Conservation (phyloP, 2,888 invertebrate genomes). For the Hydrotaea diabolus region DNA sequence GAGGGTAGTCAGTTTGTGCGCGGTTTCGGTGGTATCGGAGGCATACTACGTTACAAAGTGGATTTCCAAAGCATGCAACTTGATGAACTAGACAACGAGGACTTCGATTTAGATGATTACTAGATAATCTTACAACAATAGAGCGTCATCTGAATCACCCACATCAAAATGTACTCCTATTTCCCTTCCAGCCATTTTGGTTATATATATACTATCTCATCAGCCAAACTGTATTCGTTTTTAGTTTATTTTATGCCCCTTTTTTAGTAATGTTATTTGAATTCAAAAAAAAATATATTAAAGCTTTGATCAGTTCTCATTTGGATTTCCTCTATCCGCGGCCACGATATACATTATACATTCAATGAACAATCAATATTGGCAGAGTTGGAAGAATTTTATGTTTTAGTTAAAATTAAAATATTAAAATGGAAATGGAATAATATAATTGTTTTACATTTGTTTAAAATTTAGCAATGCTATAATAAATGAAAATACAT, state of each 20-base stretch:
- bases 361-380: background rate
- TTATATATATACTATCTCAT: too few relatives aligned
- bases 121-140: constrained; percentile 81
- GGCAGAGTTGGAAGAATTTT: background rate
- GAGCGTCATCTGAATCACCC: background rate
- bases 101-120: constrained; percentile 95
- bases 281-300: constrained; percentile 8
- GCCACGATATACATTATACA: background rate
- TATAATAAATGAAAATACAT: constrained; percentile 26
- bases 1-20: constrained; percentile 99
- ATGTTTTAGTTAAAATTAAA: constrained; percentile 1
- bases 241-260: background rate
- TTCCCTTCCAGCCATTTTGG: constrained; percentile 5
- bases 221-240: too few relatives aligned
- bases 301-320: background rate
- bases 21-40: constrained; percentile 99
- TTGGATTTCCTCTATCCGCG: background rate
- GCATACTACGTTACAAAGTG: constrained; percentile 99
- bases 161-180: background rate
- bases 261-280: constrained; percentile 5
- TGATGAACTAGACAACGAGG: constrained; percentile 93
- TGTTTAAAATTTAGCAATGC: constrained; percentile 15
- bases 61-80: constrained; percentile 98
- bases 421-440: constrained; percentile 26
- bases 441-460: constrained; percentile 23